phyloP scores from a whole-genome alignment of 2,113 vertebrate genomes.

The Sorex araneus region DNA sequence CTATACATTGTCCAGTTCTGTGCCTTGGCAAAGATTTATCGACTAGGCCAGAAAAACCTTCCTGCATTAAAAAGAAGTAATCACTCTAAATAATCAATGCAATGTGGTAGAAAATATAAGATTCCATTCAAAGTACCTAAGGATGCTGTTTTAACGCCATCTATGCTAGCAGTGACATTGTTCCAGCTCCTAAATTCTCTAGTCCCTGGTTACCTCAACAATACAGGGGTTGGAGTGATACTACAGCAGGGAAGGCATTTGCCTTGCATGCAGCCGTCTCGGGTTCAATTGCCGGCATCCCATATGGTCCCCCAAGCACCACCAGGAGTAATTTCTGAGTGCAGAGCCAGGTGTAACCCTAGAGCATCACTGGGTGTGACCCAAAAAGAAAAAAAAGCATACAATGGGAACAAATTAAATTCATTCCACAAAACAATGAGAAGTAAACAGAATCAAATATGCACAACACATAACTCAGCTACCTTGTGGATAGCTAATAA shows the following conservation, averaged over 20 bases:
- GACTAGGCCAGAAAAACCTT: slow-evolving; percentile 19
- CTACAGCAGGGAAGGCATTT: too few species aligned
- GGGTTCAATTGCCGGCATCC: too few species aligned
- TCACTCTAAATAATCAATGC: background rate
- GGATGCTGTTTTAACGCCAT: background rate
- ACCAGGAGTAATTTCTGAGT: too few species aligned
- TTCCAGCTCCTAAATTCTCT: background rate
- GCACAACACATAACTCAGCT: background rate
- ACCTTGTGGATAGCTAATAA: background rate
- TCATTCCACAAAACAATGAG: background rate
- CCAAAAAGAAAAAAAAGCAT: background rate
- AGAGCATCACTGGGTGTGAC: too few species aligned
- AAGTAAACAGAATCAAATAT: background rate
- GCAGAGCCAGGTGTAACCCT: too few species aligned
- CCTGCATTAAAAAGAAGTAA: background rate
- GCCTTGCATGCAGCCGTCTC: too few species aligned
- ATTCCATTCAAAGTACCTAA: slow-evolving; percentile 24
- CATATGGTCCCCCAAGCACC: too few species aligned
- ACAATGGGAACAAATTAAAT: slow-evolving; percentile 6
- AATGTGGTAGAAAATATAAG: background rate
- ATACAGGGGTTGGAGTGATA: too few species aligned
- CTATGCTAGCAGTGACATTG: background rate
- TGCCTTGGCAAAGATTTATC: background rate
- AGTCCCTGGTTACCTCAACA: background rate
- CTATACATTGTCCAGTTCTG: background rate